These are phyloP conservation scores for Formica exsecta DNA, from an alignment of 1,140 invertebrate species.

Conservation along the genomic window DNA sequence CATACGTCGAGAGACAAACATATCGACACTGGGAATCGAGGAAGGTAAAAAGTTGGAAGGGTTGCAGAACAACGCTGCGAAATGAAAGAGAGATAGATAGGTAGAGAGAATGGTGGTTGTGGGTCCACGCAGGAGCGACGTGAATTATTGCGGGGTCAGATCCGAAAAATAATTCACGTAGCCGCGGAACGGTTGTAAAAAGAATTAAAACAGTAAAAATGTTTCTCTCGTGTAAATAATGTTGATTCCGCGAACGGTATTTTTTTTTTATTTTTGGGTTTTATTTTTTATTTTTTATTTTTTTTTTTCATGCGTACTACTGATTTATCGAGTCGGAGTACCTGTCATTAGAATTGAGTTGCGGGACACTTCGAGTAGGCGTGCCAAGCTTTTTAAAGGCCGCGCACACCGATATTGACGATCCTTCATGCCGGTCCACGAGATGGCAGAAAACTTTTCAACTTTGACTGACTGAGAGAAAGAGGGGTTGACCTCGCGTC, in stretches of 20 bases:
- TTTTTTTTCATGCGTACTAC: not conserved
- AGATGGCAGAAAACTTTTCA: conserved; percentile 31
- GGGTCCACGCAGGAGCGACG: conserved; percentile 1
- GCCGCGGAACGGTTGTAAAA: conserved; percentile 12
- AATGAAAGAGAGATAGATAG: conserved; percentile 13
- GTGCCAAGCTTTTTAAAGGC: conserved; percentile 42
- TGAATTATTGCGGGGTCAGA: conserved; percentile 39
- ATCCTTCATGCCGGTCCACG: conserved; percentile 15
- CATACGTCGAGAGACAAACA: conserved; percentile 20
- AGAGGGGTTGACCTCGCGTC: not conserved
- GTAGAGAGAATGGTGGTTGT: not conserved
- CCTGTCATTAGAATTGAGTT: conserved; percentile 37
- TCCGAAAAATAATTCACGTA: conserved; percentile 41
- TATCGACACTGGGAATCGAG: conserved; percentile 32
- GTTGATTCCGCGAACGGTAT: not conserved
- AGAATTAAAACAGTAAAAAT: conserved; percentile 40
- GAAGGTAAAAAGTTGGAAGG: conserved; percentile 32
- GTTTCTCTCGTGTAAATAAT: conserved; percentile 41
- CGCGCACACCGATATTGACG: not conserved
- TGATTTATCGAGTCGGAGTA: conserved; percentile 34
- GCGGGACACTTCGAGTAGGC: not conserved
- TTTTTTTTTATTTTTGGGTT: too few relatives aligned
- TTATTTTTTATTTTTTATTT: too few relatives aligned
- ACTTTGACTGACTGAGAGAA: not conserved
- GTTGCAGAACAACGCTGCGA: conserved; percentile 18